Percentiles rank a stretch among this genome's conserved stretches.
Conservation (phyloP, 2,113 vertebrate species). For the Camelus bactrianus region DNA sequence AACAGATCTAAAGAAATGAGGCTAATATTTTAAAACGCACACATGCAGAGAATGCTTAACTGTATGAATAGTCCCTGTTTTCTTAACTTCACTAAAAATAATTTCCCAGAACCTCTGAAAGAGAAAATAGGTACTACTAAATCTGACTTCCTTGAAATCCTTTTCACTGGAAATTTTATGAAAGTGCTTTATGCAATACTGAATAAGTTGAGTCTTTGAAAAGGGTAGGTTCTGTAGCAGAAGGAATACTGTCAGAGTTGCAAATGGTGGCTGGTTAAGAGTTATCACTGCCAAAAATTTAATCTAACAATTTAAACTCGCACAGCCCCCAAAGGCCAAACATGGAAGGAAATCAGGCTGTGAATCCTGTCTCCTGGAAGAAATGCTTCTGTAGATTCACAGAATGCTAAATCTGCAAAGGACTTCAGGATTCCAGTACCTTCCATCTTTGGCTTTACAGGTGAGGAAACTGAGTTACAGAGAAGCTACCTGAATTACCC, state of each 20-base stretch:
- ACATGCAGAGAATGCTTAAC: constrained; percentile 6
- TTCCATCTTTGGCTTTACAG: constrained; percentile 45
- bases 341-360: constrained; percentile 55
- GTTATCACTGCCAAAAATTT: constrained; percentile 68
- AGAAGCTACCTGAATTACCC: neutral
- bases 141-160: constrained; percentile 74
- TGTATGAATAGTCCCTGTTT: constrained; percentile 56
- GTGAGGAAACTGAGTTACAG: constrained; percentile 42
- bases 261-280: constrained; percentile 68
- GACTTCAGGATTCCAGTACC: neutral
- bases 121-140: constrained; percentile 61
- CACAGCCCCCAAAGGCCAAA: constrained; percentile 66
- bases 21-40: constrained; percentile 59
- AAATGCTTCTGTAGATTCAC: neutral
- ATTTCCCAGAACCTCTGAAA: constrained; percentile 68
- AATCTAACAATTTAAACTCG: constrained; percentile 72
- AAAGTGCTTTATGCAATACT: constrained; percentile 69
- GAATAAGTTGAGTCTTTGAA: constrained; percentile 62
- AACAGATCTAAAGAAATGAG: constrained; percentile 67
- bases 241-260: constrained; percentile 75
- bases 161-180: constrained; percentile 72
- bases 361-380: constrained; percentile 66
- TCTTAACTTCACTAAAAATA: constrained; percentile 64
- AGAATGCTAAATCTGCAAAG: constrained; percentile 17
- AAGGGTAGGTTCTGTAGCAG: constrained; percentile 70